Evolutionary conservation across 1,140 invertebrate species (phyloP), one percentile per base, ranked within the genome.

Genomic region (Zaprionus ornatus): DNA sequence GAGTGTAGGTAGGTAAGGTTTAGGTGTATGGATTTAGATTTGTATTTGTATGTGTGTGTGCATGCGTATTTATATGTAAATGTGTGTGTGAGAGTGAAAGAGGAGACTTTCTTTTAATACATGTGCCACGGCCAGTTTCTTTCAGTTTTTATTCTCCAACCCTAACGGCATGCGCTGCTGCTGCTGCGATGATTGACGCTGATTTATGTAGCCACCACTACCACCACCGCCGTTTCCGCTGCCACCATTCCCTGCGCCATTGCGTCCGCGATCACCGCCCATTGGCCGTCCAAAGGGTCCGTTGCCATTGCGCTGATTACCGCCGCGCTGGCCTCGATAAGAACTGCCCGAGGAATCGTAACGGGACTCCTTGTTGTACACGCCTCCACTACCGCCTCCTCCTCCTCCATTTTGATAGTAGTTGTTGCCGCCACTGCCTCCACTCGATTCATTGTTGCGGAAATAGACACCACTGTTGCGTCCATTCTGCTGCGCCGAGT

Each of bases 91-190:
- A 73, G 48, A 85, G 48, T 74, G 62, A 67, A 59, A 65, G 61
- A 87, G 78, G 77, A 88, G 68, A 64, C 74, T 74, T 76, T 66
- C 42, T 19, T 74, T 70, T 85, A 80, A 90, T 86, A 86, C 83
- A 85, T 82, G 74, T 82, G 76, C 40, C 48, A 54, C 32, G 59
- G 75, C 54, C 75, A 67, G 29, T 32, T 32, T 9, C 29, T 32
- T 21, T 83, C 69, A 91, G 75, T 91, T 92, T 88, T 92, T 92
- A 56, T 92, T 91, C 66, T 91, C 90, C 79, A 91, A 60, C 19
- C 86, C 76, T 42, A 91, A 72, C 21, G 91, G 84, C 81, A 92
- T 77, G 37, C 91, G 86, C 48, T 90, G 87, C 48, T 74, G 88
- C 40, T 88, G 86, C 37, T 74, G 80, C 55, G 88, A 85, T 45